A percentile compares a stretch with the other conserved stretches of the same genome.
Evolutionary conservation across 2,797 vertebrate species (phyloP).

Genomic region (Alectoris magna): DNA sequence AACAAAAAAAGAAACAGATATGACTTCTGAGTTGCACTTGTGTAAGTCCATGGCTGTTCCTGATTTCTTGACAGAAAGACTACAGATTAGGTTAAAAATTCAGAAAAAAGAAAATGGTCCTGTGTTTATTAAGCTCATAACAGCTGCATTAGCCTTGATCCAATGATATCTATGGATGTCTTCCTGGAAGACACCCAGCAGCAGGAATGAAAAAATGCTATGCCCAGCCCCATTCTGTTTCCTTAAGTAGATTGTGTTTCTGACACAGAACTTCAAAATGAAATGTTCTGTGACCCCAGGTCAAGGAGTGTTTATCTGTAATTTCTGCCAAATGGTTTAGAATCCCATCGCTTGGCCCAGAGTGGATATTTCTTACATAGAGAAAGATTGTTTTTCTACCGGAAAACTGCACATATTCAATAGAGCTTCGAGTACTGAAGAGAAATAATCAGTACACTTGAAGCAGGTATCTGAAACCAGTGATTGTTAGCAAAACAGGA

Average conservation of each 20-base stretch:
- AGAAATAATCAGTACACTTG: background rate
- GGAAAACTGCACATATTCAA: background rate
- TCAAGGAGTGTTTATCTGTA: background rate
- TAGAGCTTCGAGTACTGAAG: background rate
- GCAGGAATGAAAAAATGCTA: constrained; percentile 8
- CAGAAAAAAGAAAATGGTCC: background rate
- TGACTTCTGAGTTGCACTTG: background rate
- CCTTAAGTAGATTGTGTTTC: background rate
- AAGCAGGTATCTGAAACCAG: background rate
- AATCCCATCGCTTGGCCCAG: background rate
- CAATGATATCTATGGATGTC: background rate
- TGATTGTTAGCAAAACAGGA: background rate
- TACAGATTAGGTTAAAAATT: background rate
- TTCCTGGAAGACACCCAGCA: constrained; percentile 14
- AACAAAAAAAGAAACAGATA: background rate
- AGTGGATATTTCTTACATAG: background rate
- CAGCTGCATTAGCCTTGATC: constrained; percentile 38
- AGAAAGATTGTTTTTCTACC: background rate
- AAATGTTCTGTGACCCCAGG: background rate
- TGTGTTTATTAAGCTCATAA: background rate
- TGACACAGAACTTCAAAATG: background rate
- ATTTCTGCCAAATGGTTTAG: constrained; percentile 5
- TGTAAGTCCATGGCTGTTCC: background rate
- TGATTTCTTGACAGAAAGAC: background rate
- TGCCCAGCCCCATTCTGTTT: background rate